Base-by-base conservation (phyloP, 2,797 vertebrate species). In the Telmatherina bonti region DNA sequence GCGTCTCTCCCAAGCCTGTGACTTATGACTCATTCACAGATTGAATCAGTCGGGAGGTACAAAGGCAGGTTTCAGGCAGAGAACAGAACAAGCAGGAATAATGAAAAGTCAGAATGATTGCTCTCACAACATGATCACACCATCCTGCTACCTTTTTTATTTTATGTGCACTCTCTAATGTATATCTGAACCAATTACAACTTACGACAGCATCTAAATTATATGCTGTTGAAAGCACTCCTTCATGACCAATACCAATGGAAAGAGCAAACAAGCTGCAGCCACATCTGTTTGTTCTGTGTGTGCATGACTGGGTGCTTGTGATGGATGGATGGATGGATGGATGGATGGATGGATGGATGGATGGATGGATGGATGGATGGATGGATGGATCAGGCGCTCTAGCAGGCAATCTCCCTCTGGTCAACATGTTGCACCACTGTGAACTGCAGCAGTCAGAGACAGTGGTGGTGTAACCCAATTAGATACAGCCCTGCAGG, bases 21-120 rank as follows among this genome's bases (percentile, higher is more conserved):
- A 82, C 66, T 86, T 63, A 69, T 89, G 87, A 87, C 75, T 88
- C 88, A 85, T 67, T 69, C 81, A 57, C 74, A 81, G 73, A 85
- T 58, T 51, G 78, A 87, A 76, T 57, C 67, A 72, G 84, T 84
- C 76, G 66, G 74, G 55, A 67, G 76, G 75, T 85, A 74, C 76
- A 85, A 83, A 85, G 38, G 66, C 33, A 87, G 70, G 68, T 67
- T 80, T 76, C 31, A 69, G 72, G 5, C 41, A 67, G 55, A 77
- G 70, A 85, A 88, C 59, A 81, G 69, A 85, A 59, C 3, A 8
- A 77, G 60, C 63, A 24, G 53, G 22, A 68, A 63, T 74, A 75
- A 82, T 81, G 58, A 85, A 84, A 69, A 84, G 49, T 70, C 74
- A 70, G 49, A 13, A 27, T 33, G 62, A 74, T 69, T 24, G 1